These are phyloP conservation scores for Dermochelys coriacea DNA, from an alignment of 2,797 vertebrate genomes.

Conservation along the genomic window DNA sequence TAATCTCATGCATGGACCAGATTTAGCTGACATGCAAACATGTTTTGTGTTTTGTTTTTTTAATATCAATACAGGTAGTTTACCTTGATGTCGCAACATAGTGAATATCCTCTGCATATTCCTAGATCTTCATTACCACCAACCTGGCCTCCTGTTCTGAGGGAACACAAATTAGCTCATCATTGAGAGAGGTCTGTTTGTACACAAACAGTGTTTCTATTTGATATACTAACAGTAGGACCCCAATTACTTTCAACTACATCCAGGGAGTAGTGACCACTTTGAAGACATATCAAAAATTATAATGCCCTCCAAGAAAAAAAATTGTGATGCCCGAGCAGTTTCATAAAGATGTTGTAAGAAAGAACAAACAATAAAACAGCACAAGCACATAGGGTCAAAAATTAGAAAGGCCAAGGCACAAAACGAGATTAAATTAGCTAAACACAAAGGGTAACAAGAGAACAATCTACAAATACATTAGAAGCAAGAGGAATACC, in stretches of 20 bases:
- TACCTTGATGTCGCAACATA: background rate
- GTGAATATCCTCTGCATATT: background rate
- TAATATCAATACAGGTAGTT: background rate
- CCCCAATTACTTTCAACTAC: background rate
- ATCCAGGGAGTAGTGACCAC: background rate
- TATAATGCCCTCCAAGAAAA: background rate
- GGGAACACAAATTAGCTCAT: background rate
- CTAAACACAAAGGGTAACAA: no score
- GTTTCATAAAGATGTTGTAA: background rate
- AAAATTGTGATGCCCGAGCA: background rate
- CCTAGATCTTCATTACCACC: background rate
- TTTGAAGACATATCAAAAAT: background rate
- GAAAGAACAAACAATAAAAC: background rate
- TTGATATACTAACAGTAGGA: background rate
- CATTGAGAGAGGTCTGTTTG: background rate
- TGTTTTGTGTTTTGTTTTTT: background rate
- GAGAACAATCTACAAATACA: no score
- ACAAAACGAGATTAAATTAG: no score
- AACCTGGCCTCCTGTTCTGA: background rate
- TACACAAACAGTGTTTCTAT: background rate
- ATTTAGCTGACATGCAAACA: background rate
- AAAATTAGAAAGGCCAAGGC: no score
- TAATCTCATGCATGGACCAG: no score
- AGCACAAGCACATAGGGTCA: no score
- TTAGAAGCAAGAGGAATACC: no score